Conservation (phyloP, 1,140 invertebrate species). For the Danaus plexippus region DNA sequence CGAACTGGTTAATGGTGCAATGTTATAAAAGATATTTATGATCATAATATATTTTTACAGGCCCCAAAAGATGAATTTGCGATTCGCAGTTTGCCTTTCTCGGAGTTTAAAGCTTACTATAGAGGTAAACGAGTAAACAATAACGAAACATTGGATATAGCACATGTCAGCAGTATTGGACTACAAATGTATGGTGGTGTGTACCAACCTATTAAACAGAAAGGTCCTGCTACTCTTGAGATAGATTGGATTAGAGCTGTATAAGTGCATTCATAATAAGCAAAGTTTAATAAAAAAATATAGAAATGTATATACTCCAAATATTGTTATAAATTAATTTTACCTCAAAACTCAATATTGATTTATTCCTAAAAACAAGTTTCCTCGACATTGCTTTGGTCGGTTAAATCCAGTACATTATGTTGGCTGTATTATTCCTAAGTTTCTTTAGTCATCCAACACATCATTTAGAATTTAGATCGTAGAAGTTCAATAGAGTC, state of each 20-base stretch:
- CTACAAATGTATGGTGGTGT: slow-evolving; percentile 81
- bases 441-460: no score
- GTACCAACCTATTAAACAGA: slow-evolving; percentile 76
- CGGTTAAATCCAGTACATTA: no score
- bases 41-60: slow-evolving; percentile 38
- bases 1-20: no score
- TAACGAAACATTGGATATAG: slow-evolving; percentile 72
- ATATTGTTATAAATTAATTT: no score
- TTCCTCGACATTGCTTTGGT: no score
- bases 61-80: slow-evolving; percentile 72
- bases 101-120: slow-evolving; percentile 76
- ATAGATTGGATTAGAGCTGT: slow-evolving; percentile 76
- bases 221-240: slow-evolving; percentile 77
- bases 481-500: no score
- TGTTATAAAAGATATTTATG: neutral
- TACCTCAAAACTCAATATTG: no score
- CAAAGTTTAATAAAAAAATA: no score
- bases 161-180: slow-evolving; percentile 76
- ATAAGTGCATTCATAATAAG: slow-evolving; percentile 12
- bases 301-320: no score
- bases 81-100: slow-evolving; percentile 68
- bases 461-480: no score
- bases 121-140: slow-evolving; percentile 73
- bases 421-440: no score
- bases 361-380: no score